phyloP scores from a whole-genome alignment of 1,140 invertebrate species.

The Dendroctonus valens region DNA sequence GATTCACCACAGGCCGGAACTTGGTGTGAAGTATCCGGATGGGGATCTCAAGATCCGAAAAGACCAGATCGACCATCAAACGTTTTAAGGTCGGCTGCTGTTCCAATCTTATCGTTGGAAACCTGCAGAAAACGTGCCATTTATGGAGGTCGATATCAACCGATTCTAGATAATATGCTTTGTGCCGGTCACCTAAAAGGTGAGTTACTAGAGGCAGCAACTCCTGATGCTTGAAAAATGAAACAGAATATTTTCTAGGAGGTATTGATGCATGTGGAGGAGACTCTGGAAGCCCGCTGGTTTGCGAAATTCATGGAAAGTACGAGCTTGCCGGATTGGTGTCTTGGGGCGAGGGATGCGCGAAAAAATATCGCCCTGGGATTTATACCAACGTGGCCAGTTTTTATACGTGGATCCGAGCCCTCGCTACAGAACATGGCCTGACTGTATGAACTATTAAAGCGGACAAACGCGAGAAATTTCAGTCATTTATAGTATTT shows the following conservation, averaged over 20 bases:
- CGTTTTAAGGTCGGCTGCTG: constrained; percentile 61
- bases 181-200: constrained; percentile 63
- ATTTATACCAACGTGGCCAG: constrained; percentile 66
- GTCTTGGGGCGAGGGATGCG: constrained; percentile 69
- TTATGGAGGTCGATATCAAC: constrained; percentile 59
- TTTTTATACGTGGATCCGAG: constrained; percentile 65
- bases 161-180: constrained; percentile 67
- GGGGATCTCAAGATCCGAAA: constrained; percentile 58
- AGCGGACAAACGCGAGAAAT: too few species aligned
- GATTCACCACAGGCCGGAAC: constrained; percentile 51
- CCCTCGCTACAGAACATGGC: constrained; percentile 42
- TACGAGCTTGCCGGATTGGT: constrained; percentile 56
- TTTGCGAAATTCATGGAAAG: constrained; percentile 21
- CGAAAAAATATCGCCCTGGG: constrained; percentile 58
- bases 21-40: constrained; percentile 70
- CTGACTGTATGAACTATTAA: background rate
- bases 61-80: constrained; percentile 49
- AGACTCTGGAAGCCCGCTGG: constrained; percentile 33
- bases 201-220: background rate
- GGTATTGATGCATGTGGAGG: constrained; percentile 66
- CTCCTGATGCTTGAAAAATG: background rate
- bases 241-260: constrained; percentile 48
- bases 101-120: constrained; percentile 61
- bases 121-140: constrained; percentile 60
- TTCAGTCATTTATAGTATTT: too few species aligned